Evolutionary conservation across 1,140 invertebrate genomes (phyloP).

Genomic region (Drosophila pachea): DNA sequence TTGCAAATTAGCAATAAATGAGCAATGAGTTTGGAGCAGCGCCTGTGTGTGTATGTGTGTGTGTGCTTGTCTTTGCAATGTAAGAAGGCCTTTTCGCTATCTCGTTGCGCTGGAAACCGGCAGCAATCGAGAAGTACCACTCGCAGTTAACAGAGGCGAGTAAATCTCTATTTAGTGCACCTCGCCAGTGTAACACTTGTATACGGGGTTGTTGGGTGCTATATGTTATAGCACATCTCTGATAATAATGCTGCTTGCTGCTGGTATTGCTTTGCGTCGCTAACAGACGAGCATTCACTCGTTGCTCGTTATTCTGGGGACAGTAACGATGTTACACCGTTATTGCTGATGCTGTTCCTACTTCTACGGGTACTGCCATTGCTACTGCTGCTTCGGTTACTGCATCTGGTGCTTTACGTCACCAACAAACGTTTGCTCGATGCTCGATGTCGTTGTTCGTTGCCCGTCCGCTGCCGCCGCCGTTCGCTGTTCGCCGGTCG

Average conservation of each 20-base stretch:
- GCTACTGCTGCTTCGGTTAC: constrained; percentile 31
- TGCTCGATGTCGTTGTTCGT: neutral
- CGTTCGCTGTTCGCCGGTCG: constrained; percentile 5
- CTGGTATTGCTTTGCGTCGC: too few relatives aligned
- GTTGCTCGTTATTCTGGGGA: neutral
- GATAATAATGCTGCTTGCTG: constrained; percentile 16
- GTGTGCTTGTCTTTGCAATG: too few relatives aligned
- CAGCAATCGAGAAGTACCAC: constrained; percentile 23
- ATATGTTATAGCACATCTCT: constrained; percentile 8
- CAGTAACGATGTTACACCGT: neutral
- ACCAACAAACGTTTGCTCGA: constrained; percentile 39
- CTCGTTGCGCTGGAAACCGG: constrained; percentile 42
- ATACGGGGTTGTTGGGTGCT: constrained; percentile 30
- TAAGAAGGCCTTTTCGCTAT: neutral
- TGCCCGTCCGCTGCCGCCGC: too few relatives aligned
- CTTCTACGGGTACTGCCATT: too few relatives aligned
- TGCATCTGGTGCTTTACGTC: constrained; percentile 34
- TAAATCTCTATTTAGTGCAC: constrained; percentile 75
- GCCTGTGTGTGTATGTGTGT: too few relatives aligned
- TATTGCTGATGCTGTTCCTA: too few relatives aligned
- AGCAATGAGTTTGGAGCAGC: too few relatives aligned
- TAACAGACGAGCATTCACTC: neutral
- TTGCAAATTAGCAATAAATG: neutral
- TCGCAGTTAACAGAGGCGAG: constrained; percentile 44
- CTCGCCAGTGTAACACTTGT: constrained; percentile 46